Base-by-base conservation (phyloP, 2,113 vertebrate species). In the Micronisus gabar region DNA sequence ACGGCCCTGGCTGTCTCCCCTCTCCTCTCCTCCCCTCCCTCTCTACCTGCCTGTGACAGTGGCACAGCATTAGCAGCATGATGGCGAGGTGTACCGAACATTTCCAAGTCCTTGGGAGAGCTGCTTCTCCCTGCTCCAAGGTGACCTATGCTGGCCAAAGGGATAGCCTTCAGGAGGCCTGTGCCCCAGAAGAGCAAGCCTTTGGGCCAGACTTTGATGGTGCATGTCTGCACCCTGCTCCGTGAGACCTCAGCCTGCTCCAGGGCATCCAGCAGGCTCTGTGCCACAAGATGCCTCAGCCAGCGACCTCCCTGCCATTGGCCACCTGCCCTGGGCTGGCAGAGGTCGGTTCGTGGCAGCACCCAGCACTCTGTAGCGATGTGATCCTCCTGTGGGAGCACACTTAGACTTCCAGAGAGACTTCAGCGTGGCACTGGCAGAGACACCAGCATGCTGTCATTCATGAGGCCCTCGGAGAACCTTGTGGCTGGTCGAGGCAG, bases 281-380 rank as follows among this genome's bases (percentile, higher is more conserved):
- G 13, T 11, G 11, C 21, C 47, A 36, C 3, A 8, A 66, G 5
- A 74, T 7, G 40, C 14, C 68, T 66, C 27, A 84, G 58, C 25
- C 55, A 76, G 63, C 0, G 2, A 78, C 30, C 48, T 36, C 47
- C 34, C 34, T 22, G 52, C 27, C 2, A 1, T 81, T 1, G 0
- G 40, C 29, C 3, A 10, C 38, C 34, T 25, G 29, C 13, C 63
- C 27, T 76, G 53, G 17, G 52, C 52, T 67, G 47, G 73, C 76
- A 91, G 40, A 72, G 30, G 45, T 0, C 2, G 59, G n/a, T 63
- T 56, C 3, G 4, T 25, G 53, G 86, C 61, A 88, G 58, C 59
- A 89, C 11, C 11, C 17, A 55, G 38, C 6, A 17, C n/a, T 61
- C 55, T 38, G 21, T 2, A 14, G 43, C 2, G 5, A 38, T 4